Evolutionary conservation across 2,888 invertebrate species (phyloP).

Genomic region (Sphaeridia pumilis): DNA sequence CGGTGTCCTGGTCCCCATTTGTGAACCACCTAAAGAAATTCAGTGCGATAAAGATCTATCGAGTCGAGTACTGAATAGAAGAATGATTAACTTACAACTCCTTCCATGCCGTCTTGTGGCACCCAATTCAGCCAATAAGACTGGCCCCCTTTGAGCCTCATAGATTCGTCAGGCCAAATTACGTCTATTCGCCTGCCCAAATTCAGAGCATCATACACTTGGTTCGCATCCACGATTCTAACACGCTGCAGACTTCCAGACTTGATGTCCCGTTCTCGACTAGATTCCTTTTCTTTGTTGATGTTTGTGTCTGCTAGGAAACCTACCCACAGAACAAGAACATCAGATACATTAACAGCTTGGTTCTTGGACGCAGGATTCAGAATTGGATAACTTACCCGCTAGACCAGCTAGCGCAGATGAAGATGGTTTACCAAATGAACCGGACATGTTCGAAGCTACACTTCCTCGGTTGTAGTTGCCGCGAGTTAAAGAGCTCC

Average conservation of each 20-base stretch:
- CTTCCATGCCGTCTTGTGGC: constrained; percentile 84
- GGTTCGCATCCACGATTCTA: constrained; percentile 52
- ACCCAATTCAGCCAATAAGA: constrained; percentile 84
- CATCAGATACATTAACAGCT: neutral
- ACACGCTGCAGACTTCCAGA: constrained; percentile 34
- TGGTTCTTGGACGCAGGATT: neutral
- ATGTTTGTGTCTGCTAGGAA: constrained; percentile 37
- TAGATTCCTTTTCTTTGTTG: constrained; percentile 41
- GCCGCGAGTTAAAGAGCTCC: constrained; percentile 44
- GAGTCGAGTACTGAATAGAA: neutral
- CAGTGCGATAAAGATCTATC: neutral
- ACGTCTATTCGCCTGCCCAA: constrained; percentile 81
- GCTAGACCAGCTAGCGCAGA: constrained; percentile 72
- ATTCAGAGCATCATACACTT: constrained; percentile 84
- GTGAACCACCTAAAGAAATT: constrained; percentile 60
- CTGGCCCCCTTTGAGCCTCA: constrained; percentile 74
- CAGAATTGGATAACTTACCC: constrained; percentile 42
- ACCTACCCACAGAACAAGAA: constrained; percentile 17
- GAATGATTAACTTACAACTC: constrained; percentile 48
- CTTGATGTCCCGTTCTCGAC: constrained; percentile 38
- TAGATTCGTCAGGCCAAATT: constrained; percentile 46
- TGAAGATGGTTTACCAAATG: constrained; percentile 68
- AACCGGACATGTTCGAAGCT: constrained; percentile 52
- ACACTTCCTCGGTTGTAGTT: constrained; percentile 66
- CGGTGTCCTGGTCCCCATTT: constrained; percentile 89